Evolutionary conservation across 2,113 vertebrate species (phyloP), one percentile per base, ranked within the genome.

Genomic region (Cygnus atratus): DNA sequence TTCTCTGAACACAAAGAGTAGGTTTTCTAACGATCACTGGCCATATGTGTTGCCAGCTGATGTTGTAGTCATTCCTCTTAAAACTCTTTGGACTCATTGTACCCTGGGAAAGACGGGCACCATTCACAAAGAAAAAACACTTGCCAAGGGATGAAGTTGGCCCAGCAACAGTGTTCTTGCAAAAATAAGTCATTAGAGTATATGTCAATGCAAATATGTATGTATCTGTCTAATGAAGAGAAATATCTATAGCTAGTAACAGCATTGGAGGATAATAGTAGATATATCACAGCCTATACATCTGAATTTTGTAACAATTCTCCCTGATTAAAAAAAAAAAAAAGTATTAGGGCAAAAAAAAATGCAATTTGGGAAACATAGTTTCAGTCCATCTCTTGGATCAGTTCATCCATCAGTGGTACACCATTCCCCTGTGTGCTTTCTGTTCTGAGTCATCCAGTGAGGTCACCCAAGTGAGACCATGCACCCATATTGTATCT

Each of bases 401-500:
- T 70, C 77, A 13, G 8, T 81, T 82, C 12, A 50, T 85, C 65
- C 26, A 7, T 39, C 41, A 78, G 39, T 28, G 43, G 43, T 67
- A 22, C 0, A 0, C 35, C 46, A 61, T 79, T 82, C 5, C 14
- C 8, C 21, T 6, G 1, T 22, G 21, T 67, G 46, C 11, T 6
- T 90, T 87, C 66, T 82, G 35, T 78, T 77, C 87, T 87, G 29
- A 28, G 19, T 91, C n/a, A 22, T 78, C 84, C 57, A 68, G 0
- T 0, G 8, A 63, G 31, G 48, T 63, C 70, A 71, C 52, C n/a
- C 73, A 78, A 14, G 44, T 55, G 61, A 85, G 54, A 76, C 41
- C 33, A 13, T 52, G 28, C 8, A 9, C 3, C 13, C 10, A 3
- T 63, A 31, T 87, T 71, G 2, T n/a, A 44, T 65, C 22, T 39